Conservation (phyloP, 1,140 invertebrate species). For the Drosophila melanogaster region DNA sequence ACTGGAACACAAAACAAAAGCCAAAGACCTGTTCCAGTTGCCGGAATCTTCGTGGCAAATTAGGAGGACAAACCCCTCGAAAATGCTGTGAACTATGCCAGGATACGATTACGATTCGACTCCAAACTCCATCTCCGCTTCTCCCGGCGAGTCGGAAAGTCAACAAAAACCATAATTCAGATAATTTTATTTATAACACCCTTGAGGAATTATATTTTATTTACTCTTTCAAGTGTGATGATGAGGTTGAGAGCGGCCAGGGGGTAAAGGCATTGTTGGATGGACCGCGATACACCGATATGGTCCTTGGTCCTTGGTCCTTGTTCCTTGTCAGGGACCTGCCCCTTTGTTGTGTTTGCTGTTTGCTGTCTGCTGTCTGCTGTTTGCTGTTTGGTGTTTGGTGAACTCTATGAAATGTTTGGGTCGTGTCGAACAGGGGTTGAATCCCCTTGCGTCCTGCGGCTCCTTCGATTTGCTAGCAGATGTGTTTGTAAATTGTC, state of each 20-base stretch:
- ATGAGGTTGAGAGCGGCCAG: constrained; percentile 58
- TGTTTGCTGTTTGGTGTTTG: constrained; percentile 11
- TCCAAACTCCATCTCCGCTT: not conserved
- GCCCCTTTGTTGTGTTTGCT: constrained; percentile 30
- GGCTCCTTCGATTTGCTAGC: constrained; percentile 74
- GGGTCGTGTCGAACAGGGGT: constrained; percentile 54
- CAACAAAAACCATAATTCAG: constrained; percentile 83
- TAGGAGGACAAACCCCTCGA: constrained; percentile 63
- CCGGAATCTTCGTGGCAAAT: constrained; percentile 55
- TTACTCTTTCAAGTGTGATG: constrained; percentile 83
- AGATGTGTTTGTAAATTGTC: constrained; percentile 80
- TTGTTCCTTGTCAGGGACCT: constrained; percentile 46
- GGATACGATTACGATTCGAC: constrained; percentile 14
- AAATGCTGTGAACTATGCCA: constrained; percentile 63
- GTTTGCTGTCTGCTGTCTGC: not conserved
- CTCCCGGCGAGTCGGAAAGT: constrained; percentile 60
- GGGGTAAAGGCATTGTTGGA: constrained; percentile 23
- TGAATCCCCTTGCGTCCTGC: constrained; percentile 29
- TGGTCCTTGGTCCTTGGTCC: too few relatives aligned
- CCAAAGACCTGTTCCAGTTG: constrained; percentile 39
- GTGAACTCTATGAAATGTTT: constrained; percentile 40
- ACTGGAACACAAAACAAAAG: constrained; percentile 11
- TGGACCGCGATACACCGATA: constrained; percentile 23
- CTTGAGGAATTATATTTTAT: constrained; percentile 84
- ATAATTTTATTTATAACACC: constrained; percentile 84